phyloP scores from a whole-genome alignment of 1,140 invertebrate genomes.

The Drosophila melanica region DNA sequence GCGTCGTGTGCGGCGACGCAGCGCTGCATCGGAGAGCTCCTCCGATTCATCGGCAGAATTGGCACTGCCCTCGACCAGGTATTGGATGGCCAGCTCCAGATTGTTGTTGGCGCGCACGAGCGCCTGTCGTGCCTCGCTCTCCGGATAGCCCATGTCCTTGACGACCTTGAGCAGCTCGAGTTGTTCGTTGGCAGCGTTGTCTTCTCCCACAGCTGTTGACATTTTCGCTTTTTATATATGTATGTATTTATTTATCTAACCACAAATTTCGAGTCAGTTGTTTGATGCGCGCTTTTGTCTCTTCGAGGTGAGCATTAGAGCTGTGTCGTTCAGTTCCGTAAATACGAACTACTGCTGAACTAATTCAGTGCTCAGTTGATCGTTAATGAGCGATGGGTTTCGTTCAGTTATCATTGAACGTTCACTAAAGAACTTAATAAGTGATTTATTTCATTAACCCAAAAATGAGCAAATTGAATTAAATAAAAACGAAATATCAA shows the following conservation, averaged over 20 bases:
- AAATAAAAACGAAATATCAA: too few relatives aligned
- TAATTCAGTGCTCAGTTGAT: too few relatives aligned
- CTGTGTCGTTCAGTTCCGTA: too few relatives aligned
- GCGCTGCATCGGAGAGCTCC: neutral
- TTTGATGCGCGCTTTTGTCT: slow-evolving; percentile 2
- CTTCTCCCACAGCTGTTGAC: neutral
- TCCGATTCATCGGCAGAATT: slow-evolving; percentile 8
- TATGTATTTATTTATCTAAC: too few relatives aligned
- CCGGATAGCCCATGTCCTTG: slow-evolving; percentile 64
- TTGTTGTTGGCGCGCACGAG: slow-evolving; percentile 57
- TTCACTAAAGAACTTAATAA: too few relatives aligned
- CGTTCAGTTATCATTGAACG: too few relatives aligned
- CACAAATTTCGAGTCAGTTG: neutral
- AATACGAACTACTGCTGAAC: too few relatives aligned
- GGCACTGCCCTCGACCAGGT: slow-evolving; percentile 49
- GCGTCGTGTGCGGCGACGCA: slow-evolving; percentile 27
- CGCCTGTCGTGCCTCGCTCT: slow-evolving; percentile 46
- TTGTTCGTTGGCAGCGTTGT: slow-evolving; percentile 10
- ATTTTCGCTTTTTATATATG: slow-evolving; percentile 6
- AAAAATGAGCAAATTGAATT: too few relatives aligned
- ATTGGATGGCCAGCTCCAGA: slow-evolving; percentile 63
- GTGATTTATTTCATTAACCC: too few relatives aligned
- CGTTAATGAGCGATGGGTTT: too few relatives aligned
- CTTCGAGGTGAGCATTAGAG: neutral
- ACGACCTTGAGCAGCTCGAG: slow-evolving; percentile 42